Evolutionary conservation across 2,113 vertebrate genomes (phyloP), one percentile per base, ranked within the genome.

Genomic region (Scolopax mira): DNA sequence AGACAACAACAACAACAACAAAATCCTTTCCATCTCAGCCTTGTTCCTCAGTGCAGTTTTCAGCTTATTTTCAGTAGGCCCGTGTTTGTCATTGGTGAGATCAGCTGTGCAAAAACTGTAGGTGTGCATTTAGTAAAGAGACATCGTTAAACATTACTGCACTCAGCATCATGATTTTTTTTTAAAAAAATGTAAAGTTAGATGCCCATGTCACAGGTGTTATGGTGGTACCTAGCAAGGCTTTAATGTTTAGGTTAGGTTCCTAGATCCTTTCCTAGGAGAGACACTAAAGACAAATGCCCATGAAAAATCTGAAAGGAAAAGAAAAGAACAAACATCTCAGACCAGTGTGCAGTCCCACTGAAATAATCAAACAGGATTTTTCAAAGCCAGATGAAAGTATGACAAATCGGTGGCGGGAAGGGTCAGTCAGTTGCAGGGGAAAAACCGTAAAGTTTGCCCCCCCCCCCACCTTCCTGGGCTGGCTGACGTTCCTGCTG

Each of bases 321-420:
- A 55, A 71, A 60, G 25, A 48, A 55, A 71, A 60, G 35, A 57
- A 75, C 27, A 65, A 4, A 8, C 44, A 72, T 65, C 57, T 82
- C 78, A 79, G 88, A 15, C 33, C 44, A 30, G 18, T 69, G 52
- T 52, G 66, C 18, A 58, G 18, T 48, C 37, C 65, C 44, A 30
- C 19, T 71, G 55, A 62, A 75, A 58, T 33, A 44, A 18, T 71
- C 52, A 17, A 35, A 18, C 6, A 44, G 58, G 27, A 73, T 77
- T 91, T 93, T 91, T 91, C 58, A 85, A 79, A 94, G 85, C 37
- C 61, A n/a, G 44, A 91, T 58, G 71, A 91, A 88, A 85, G 62
- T 71, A 54, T 90, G 82, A 94, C 28, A 79, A 41, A 93, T 72
- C 21, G 31, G 71, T 94, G 73, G 42, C 49, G 73, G 46, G 49